Percentiles rank a stretch among this genome's conserved stretches.
These are phyloP conservation scores for Oostethus manadensis DNA, from an alignment of 2,113 vertebrate species.

Conservation along the genomic window DNA sequence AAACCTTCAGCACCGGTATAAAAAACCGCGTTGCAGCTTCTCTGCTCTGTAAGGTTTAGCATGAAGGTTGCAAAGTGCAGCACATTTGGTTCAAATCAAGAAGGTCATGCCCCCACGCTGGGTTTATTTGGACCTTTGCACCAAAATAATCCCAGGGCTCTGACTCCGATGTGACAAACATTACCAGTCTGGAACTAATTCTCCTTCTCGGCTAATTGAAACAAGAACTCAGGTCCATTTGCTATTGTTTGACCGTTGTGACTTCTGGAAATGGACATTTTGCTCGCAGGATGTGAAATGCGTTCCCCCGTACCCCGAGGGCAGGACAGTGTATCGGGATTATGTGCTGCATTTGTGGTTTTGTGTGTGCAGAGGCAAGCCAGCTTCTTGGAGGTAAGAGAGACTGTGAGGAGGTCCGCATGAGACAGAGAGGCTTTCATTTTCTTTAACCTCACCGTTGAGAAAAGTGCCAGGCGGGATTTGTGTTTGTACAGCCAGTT, in stretches of 20 bases:
- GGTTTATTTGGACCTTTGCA: conserved; percentile 67
- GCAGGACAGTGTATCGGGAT: conserved; percentile 18
- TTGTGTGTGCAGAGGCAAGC: conserved; percentile 29
- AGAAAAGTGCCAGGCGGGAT: conserved; percentile 38
- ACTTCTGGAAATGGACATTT: conserved; percentile 35
- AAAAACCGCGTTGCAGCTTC: conserved; percentile 18
- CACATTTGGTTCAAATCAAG: conserved; percentile 70
- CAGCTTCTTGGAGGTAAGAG: conserved; percentile 43
- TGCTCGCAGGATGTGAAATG: conserved; percentile 24
- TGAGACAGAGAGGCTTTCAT: conserved; percentile 45
- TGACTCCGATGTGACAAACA: conserved; percentile 46
- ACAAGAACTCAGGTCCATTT: conserved; percentile 34
- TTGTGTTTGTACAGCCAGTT: conserved; percentile 46
- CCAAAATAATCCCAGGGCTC: conserved; percentile 58
- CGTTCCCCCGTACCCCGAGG: conserved; percentile 21
- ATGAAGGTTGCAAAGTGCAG: conserved; percentile 41
- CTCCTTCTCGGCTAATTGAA: conserved; percentile 37
- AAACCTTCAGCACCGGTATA: conserved; percentile 11
- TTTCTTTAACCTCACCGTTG: conserved; percentile 25
- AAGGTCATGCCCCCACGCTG: conserved; percentile 44
- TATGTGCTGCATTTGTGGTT: conserved; percentile 27
- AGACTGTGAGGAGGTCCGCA: conserved; percentile 44
- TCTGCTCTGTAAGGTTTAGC: conserved; percentile 29
- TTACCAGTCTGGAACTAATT: conserved; percentile 64
- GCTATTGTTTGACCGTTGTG: conserved; percentile 42